phyloP scores from a whole-genome alignment of 2,113 vertebrate species.

The Tetrax tetrax region DNA sequence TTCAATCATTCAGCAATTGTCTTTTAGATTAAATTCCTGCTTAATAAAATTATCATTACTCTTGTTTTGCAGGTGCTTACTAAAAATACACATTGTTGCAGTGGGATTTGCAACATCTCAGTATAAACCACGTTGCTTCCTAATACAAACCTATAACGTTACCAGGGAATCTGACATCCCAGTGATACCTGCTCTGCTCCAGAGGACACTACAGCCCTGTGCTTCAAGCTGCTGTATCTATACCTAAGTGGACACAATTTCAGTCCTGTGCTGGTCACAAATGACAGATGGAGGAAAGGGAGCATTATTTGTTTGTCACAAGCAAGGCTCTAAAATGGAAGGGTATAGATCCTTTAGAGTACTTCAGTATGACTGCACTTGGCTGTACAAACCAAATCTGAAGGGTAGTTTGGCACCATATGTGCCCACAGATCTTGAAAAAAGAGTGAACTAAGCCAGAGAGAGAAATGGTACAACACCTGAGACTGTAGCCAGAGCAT shows the following conservation, averaged over 20 bases:
- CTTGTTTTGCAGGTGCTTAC: accelerated
- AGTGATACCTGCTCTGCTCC: neutral
- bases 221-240: neutral
- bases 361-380: neutral
- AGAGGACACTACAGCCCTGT: neutral
- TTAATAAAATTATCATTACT: neutral
- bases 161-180: neutral
- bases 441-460: neutral
- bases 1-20: neutral
- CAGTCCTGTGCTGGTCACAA: neutral
- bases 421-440: neutral
- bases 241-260: neutral
- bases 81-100: neutral
- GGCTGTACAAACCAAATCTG: neutral
- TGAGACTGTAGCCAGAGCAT: neutral
- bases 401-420: neutral
- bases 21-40: neutral
- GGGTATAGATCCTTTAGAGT: neutral
- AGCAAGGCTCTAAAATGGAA: neutral
- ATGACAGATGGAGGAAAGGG: neutral
- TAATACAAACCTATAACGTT: neutral
- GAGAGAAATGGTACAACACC: neutral
- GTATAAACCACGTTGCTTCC: neutral
- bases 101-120: neutral
- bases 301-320: neutral